Base-by-base conservation (phyloP, 2,797 vertebrate genomes). In the Rhinophrynus dorsalis region DNA sequence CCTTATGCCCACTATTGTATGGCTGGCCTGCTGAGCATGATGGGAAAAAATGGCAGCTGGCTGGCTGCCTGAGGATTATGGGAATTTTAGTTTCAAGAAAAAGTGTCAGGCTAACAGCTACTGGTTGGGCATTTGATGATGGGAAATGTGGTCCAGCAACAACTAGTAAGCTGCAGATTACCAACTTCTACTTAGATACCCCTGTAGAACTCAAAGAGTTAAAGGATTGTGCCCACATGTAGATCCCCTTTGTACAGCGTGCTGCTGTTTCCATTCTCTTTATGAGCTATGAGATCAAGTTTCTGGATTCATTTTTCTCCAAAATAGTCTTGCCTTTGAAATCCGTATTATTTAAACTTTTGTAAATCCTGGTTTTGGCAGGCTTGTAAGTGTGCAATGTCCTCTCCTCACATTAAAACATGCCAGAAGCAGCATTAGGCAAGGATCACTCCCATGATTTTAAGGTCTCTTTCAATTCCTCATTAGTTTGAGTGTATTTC, bases 391-490 rank as follows among this genome's bases (percentile, higher is more conserved):
- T 10, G 12, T 23, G 44, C 9, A n/a, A 5, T 13, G 44, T 12
- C 1, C n/a, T 18, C 32, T 60, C 0, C 8, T 18, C 2, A 1
- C 3, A 1, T 17, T 38, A 10, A 38, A 33, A 20, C 15, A 21
- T 6, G 6, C n/a, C 12, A 0, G 0, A 0, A 1, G 6, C 20
- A 21, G 2, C 0, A 9, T 8, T 17, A 24, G 13, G 30, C 11
- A 29, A 20, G 4, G 30, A 30, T 18, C 24, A 15, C 21, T 17
- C 15, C 55, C 29, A 6, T 48, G 2, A 42, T 42, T 17, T 42
- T 13, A 29, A 37, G 6, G 12, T 50, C 52, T 48, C 12, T 35
- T 30, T 12, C 4, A 59, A 11, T 9, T 47, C 30, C 26, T 33
- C 17, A 35, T 27, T 42, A 27, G 13, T 58, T 1, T 1, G 8